Conservation (phyloP, 2,797 vertebrate genomes). For the Galago senegalensis region DNA sequence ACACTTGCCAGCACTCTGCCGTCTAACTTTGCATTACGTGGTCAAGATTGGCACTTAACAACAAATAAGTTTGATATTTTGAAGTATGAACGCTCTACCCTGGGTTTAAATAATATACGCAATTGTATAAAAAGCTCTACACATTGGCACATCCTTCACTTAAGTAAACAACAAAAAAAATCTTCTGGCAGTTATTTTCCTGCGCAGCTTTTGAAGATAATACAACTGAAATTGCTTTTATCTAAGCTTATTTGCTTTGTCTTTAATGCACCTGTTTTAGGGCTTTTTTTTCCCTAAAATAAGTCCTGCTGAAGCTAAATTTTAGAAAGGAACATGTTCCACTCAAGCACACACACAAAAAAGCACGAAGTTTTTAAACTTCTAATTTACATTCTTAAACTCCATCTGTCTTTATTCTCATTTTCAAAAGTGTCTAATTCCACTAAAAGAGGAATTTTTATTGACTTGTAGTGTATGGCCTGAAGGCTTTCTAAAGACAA, state of each 20-base stretch:
- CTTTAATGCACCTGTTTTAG: conserved; percentile 22
- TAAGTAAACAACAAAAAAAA: conserved; percentile 29
- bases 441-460: background rate
- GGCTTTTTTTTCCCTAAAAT: conserved; percentile 47
- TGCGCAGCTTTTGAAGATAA: conserved; percentile 69
- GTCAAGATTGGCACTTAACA: conserved; percentile 29
- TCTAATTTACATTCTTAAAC: conserved; percentile 31
- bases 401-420: background rate
- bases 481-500: background rate
- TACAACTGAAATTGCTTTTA: conserved; percentile 69
- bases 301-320: conserved; percentile 32
- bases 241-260: conserved; percentile 65
- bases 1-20: background rate
- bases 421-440: conserved; percentile 68
- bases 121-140: background rate
- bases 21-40: background rate
- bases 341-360: background rate
- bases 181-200: conserved; percentile 49
- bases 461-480: background rate
- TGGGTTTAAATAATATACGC: conserved; percentile 21
- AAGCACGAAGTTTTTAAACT: conserved; percentile 49
- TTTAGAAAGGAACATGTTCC: conserved; percentile 53
- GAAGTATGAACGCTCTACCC: background rate
- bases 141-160: background rate
- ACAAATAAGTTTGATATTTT: conserved; percentile 56